Conservation (phyloP, 2,888 invertebrate genomes). For the Coecobrya sp. region DNA sequence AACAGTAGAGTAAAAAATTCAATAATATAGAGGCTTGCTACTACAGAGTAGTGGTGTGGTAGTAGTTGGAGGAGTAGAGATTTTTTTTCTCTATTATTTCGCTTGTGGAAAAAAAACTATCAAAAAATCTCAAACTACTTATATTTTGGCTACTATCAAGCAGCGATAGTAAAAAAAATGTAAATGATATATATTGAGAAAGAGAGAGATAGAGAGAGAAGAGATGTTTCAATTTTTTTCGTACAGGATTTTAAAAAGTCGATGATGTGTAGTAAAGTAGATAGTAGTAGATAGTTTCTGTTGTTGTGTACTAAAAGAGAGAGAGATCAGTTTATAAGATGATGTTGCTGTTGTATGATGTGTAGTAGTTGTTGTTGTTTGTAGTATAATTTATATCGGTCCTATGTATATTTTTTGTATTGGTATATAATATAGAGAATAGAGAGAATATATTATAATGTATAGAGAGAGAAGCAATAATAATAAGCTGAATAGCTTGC, state of each 20-base stretch:
- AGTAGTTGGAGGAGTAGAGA: not conserved
- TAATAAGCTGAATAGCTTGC: constrained; percentile 54
- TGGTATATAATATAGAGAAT: not conserved
- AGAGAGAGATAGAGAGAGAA: not conserved
- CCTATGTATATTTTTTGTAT: not conserved
- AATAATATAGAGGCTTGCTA: not conserved
- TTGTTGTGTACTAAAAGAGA: not conserved
- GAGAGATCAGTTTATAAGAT: not conserved
- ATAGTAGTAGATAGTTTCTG: not conserved
- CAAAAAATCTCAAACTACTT: too few species aligned
- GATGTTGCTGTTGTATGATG: constrained; percentile 34
- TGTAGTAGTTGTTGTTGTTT: not conserved
- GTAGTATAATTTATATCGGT: not conserved
- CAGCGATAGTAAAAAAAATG: not conserved
- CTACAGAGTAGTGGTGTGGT: not conserved
- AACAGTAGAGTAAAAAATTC: not conserved
- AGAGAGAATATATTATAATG: constrained; percentile 24
- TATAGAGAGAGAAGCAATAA: constrained; percentile 37
- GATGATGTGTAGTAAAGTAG: not conserved
- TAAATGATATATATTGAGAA: not conserved
- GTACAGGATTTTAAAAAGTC: constrained; percentile 33
- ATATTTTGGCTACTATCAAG: not conserved
- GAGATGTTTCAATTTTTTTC: constrained; percentile 41
- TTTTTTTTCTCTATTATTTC: too few species aligned
- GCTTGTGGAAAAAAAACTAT: too few species aligned